phyloP scores from a whole-genome alignment of 2,888 invertebrate species.

The Monoplex corrugatus region DNA sequence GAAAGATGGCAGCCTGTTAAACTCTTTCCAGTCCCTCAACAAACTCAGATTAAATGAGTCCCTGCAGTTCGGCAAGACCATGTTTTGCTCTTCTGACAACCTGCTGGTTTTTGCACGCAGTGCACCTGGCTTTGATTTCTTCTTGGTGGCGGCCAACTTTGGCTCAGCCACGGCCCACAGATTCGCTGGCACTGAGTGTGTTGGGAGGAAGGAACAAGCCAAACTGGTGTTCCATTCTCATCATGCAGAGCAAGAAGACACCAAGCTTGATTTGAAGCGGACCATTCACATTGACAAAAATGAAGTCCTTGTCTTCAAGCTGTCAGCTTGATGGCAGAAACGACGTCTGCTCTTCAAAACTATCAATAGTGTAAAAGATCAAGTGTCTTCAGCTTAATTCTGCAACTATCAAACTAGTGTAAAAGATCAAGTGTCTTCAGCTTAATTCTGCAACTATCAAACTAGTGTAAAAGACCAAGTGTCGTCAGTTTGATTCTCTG shows the following conservation, averaged over 20 bases:
- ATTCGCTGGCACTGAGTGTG: constrained; percentile 55
- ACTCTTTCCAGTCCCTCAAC: constrained; percentile 67
- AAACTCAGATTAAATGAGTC: constrained; percentile 73
- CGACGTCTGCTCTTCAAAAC: no score
- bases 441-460: no score
- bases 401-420: no score
- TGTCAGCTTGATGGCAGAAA: no score
- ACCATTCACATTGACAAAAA: background rate
- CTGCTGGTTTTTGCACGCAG: constrained; percentile 75
- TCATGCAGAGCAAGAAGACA: constrained; percentile 38
- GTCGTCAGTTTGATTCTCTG: no score
- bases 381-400: no score
- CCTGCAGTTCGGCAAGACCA: constrained; percentile 74
- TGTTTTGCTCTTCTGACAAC: constrained; percentile 61
- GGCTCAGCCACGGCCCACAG: constrained; percentile 61
- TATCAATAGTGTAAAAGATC: no score
- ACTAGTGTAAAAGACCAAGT: no score
- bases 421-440: no score
- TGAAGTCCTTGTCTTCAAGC: constrained; percentile 9
- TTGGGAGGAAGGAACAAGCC: constrained; percentile 57
- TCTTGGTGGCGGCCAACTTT: constrained; percentile 76
- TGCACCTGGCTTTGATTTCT: constrained; percentile 77
- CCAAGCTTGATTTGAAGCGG: background rate
- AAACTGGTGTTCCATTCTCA: constrained; percentile 69
- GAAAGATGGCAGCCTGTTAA: constrained; percentile 56